Base-by-base conservation (phyloP, 1,140 invertebrate species). In the Tenebrio molitor region DNA sequence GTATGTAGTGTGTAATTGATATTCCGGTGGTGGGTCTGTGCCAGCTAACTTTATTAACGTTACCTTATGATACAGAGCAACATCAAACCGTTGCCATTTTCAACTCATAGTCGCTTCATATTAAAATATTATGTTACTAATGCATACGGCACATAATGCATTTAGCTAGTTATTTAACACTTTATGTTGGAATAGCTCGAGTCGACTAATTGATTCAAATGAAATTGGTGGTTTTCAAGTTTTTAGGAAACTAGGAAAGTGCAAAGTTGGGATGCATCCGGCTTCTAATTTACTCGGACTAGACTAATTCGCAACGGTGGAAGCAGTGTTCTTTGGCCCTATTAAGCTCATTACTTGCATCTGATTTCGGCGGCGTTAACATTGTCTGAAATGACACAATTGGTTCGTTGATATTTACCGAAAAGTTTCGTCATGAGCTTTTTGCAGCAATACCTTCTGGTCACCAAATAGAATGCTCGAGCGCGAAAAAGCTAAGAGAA, bases 91-190 rank as follows among this genome's bases (percentile, higher is more conserved):
- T 58, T 58, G 23, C 23, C 10, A 10, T 58, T 58, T 58, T 29
- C 21, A 25, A 3, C 10, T 8, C 10, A 58, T n/a, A 12, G 2
- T 39, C 36, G 12, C 50, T 58, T 15, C 23, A n/a, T 58, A 29
- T 58, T 58, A 29, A 58, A 58, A 58, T 58, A 58, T 58, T 58
- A 58, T 58, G 50, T 58, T 58, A 58, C 50, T 58, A 58, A 58
- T 58, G 50, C 50, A 58, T 33, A 29, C 50, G 21, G 50, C 15
- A 58, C 50, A 25, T 58, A 58, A 58, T 58, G 29, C 50, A 58
- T 58, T 58, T 58, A 58, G n/a, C 50, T 23, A 58, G 50, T 58
- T 58, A 58, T 58, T 58, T 58, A 58, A 58, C 50, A 58, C 50
- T 58, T 29, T 50, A 21, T 50, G 44, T 50, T 25, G 50, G 19